Percentiles rank a stretch among this genome's conserved stretches.
These are phyloP conservation scores for Trichonephila inaurata DNA, from an alignment of 1,140 invertebrate genomes.

Conservation along the genomic window DNA sequence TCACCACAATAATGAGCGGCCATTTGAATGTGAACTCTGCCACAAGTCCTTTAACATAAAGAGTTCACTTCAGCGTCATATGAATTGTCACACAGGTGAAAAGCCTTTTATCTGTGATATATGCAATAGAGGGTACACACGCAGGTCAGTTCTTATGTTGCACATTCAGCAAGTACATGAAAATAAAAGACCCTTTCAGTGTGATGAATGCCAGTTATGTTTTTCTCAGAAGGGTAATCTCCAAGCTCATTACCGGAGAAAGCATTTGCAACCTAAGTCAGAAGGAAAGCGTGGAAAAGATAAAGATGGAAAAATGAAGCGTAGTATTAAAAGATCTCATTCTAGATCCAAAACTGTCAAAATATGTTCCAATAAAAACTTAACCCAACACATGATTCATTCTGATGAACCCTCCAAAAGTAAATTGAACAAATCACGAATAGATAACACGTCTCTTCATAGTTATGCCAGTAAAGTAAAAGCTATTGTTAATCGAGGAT, in stretches of 20 bases:
- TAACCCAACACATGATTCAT: neutral
- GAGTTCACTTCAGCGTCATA: slow-evolving; percentile 64
- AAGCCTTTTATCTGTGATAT: slow-evolving; percentile 71
- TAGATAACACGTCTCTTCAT: slow-evolving; percentile 54
- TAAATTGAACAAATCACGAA: slow-evolving; percentile 53
- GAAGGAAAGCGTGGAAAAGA: slow-evolving; percentile 15
- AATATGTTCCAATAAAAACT: slow-evolving; percentile 16
- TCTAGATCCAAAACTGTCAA: slow-evolving; percentile 19
- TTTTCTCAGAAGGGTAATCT: slow-evolving; percentile 76
- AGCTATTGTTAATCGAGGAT: slow-evolving; percentile 48
- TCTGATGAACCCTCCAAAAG: slow-evolving; percentile 49
- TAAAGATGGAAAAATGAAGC: slow-evolving; percentile 39
- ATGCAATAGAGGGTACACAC: slow-evolving; percentile 62
- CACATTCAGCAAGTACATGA: slow-evolving; percentile 71
- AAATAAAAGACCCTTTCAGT: slow-evolving; percentile 67
- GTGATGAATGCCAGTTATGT: slow-evolving; percentile 57
- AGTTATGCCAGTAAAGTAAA: slow-evolving; percentile 66
- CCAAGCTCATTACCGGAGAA: slow-evolving; percentile 66
- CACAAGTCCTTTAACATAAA: slow-evolving; percentile 67
- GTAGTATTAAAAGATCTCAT: neutral
- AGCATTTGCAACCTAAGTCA: slow-evolving; percentile 59
- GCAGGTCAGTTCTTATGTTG: slow-evolving; percentile 58
- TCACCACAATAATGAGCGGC: slow-evolving; percentile 64
- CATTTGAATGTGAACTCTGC: slow-evolving; percentile 67
- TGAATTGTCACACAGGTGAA: slow-evolving; percentile 71